Evolutionary conservation across 2,888 invertebrate species (phyloP), one percentile per base, ranked within the genome.

Genomic region (Agapostemon virescens): DNA sequence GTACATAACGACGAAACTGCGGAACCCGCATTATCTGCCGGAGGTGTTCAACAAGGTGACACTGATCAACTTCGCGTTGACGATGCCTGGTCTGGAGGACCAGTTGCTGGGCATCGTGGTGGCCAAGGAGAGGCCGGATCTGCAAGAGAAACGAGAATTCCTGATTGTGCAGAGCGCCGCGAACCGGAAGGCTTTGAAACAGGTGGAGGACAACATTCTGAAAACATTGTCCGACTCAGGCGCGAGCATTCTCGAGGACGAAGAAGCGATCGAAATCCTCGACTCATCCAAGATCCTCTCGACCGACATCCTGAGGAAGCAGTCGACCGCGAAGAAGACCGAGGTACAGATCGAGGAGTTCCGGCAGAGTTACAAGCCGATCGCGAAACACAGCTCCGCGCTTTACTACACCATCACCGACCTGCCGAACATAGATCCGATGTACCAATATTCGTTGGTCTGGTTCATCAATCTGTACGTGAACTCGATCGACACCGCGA

Each of bases 381-480:
- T 95, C 17, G 95, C 95, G 1, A 93, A 93, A 66, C 94, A 95
- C 89, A 94, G 94, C 13, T 93, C 95, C 2, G 93, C 94, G 69
- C 91, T 96, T 30, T 96, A 95, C 90, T 94, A 94, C 87, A 95
- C 94, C 20, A 93, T 95, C 13, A 93, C 94, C 6, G 93, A 94
- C 86, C 91, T 96, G 71, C 93, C 94, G 1, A 94, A 94, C 88
- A 93, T 96, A 33, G 94, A 95, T 90, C 93, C 94, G 66, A 95
- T 95, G 94, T 96, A 96, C 88, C 95, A 95, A 89, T 96, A 95
- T 91, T 95, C 96, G 0, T 91, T 95, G 9, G 92, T 93, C 6
- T 96, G 96, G 95, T 96, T 95, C 88, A 94, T 95, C 71, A 94
- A 94, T 84, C 91, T 95, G 30, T 96, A 95, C 89, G 91, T 94